phyloP scores from a whole-genome alignment of 2,113 vertebrate genomes.

The Pelmatolapia mariae region DNA sequence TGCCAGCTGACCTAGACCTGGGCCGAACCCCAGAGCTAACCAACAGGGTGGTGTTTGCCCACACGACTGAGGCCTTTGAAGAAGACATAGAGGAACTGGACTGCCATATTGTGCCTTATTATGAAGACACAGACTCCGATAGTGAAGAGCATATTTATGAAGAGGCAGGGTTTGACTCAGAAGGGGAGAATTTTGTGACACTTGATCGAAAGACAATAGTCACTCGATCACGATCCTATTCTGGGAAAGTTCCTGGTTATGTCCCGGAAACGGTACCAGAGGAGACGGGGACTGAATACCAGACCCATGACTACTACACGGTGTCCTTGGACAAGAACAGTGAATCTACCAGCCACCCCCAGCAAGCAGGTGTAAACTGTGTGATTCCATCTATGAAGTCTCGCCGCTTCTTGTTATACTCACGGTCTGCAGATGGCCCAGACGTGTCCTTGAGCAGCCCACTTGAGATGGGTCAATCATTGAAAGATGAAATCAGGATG shows the following conservation, averaged over 20 bases:
- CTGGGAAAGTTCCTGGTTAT: slow-evolving; percentile 85
- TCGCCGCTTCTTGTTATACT: slow-evolving; percentile 81
- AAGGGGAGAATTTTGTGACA: slow-evolving; percentile 77
- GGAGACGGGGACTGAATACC: slow-evolving; percentile 81
- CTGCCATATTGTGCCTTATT: slow-evolving; percentile 78
- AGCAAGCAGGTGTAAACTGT: slow-evolving; percentile 59
- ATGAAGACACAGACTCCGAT: slow-evolving; percentile 73
- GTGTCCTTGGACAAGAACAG: slow-evolving; percentile 67
- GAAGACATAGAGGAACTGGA: slow-evolving; percentile 79
- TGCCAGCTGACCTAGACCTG: slow-evolving; percentile 67
- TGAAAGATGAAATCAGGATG: slow-evolving; percentile 69
- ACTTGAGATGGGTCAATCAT: slow-evolving; percentile 65
- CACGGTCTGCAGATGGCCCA: slow-evolving; percentile 82
- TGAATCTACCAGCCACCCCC: slow-evolving; percentile 55
- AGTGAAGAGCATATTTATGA: slow-evolving; percentile 78
- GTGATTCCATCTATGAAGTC: slow-evolving; percentile 76
- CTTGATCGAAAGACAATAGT: slow-evolving; percentile 79
- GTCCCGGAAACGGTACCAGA: slow-evolving; percentile 96
- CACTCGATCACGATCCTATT: slow-evolving; percentile 86
- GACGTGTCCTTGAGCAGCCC: slow-evolving; percentile 71
- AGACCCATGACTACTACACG: slow-evolving; percentile 68
- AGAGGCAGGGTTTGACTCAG: slow-evolving; percentile 70
- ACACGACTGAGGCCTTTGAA: slow-evolving; percentile 77
- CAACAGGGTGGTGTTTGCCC: slow-evolving; percentile 74
- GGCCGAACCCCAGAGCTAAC: slow-evolving; percentile 72